Percentiles rank a stretch among this genome's conserved stretches.
phyloP scores from a whole-genome alignment of 2,888 invertebrate genomes.

The Teinopalpus imperialis region DNA sequence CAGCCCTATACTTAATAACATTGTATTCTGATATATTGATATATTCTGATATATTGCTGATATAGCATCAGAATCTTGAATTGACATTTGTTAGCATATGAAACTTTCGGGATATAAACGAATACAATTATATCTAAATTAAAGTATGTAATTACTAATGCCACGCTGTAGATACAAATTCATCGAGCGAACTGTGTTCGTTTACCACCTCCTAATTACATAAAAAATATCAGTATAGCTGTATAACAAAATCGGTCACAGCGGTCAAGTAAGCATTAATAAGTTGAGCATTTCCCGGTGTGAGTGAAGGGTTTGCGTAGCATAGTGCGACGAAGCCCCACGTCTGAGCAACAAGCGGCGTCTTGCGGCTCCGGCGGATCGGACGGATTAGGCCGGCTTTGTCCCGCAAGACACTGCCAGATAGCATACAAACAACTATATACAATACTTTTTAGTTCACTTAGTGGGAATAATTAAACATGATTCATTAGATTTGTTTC shows the following conservation, averaged over 20 bases:
- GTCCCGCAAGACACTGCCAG: constrained; percentile 41
- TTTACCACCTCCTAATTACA: too few species aligned
- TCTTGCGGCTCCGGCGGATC: constrained; percentile 55
- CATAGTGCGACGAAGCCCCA: constrained; percentile 52
- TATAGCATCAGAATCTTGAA: too few species aligned
- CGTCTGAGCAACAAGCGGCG: constrained; percentile 66
- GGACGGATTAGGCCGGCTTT: constrained; percentile 67
- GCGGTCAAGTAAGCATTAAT: constrained; percentile 18
- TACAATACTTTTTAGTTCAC: constrained; percentile 7
- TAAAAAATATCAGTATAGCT: too few species aligned
- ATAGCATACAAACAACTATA: constrained; percentile 27
- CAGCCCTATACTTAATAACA: too few species aligned
- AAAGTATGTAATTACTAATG: too few species aligned
- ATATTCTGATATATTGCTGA: too few species aligned
- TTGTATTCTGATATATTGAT: too few species aligned
- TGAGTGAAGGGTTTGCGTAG: constrained; percentile 22
- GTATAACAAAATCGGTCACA: constrained; percentile 5
- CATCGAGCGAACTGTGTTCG: too few species aligned
- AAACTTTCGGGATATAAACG: too few species aligned
- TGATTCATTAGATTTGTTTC: neutral
- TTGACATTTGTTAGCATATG: too few species aligned
- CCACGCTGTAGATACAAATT: too few species aligned
- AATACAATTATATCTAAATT: too few species aligned
- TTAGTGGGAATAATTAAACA: constrained; percentile 4
- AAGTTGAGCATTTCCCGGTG: constrained; percentile 10